Evolutionary conservation across 2,888 invertebrate genomes (phyloP), one percentile per base, ranked within the genome.

Genomic region (Eupithecia pulchellata): DNA sequence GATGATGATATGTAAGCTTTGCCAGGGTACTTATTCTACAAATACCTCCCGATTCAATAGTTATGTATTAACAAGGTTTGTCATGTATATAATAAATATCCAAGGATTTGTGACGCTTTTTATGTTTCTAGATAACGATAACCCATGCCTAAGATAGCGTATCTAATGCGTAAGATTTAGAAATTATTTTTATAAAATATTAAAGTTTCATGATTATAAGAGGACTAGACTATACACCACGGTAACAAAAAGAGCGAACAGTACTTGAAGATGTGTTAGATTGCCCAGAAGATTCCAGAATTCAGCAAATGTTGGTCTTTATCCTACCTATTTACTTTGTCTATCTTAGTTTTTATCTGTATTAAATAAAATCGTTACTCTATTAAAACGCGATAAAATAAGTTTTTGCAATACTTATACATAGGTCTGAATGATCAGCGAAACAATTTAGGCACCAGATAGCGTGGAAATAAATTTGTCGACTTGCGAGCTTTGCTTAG

Each of bases 281-380:
- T n/a, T n/a, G n/a, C n/a, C n/a, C n/a, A n/a, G n/a, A n/a, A n/a
- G n/a, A n/a, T n/a, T n/a, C n/a, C n/a, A n/a, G n/a, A n/a, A n/a
- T n/a, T n/a, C n/a, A n/a, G n/a, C n/a, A n/a, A n/a, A n/a, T n/a
- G n/a, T n/a, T n/a, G n/a, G n/a, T n/a, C n/a, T n/a, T n/a, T n/a
- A n/a, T n/a, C n/a, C n/a, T n/a, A n/a, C n/a, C n/a, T n/a, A 47
- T 47, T 47, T 52, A 52, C 52, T 52, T 25, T 52, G 52, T 25
- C 20, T 52, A 52, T 52, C 25, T 20, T 47, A 20, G 47, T 47
- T 11, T 47, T 47, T 42, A 42, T 0, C n/a, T 14, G 2, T n/a
- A 9, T 9, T 20, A 20, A 47, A 11, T 1, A 8, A n/a, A n/a
- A 42, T n/a, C n/a, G 42, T n/a, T n/a, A 42, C n/a, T n/a, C 42